phyloP scores from a whole-genome alignment of 2,888 invertebrate genomes.

The Drosophila atroscutellata region DNA sequence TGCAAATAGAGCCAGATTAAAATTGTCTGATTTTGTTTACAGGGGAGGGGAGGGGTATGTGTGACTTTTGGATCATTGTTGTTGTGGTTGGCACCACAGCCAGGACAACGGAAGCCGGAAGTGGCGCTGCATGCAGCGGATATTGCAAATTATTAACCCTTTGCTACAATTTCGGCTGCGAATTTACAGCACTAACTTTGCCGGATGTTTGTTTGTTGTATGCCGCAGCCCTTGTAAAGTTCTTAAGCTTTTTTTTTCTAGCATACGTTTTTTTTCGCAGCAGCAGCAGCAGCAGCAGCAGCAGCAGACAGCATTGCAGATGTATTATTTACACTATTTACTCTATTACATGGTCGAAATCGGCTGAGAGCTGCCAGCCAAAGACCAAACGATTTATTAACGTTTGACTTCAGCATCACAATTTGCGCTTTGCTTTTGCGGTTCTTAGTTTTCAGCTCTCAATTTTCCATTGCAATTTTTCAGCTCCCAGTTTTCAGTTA shows the following conservation, averaged over 20 bases:
- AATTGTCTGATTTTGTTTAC: slow-evolving; percentile 41
- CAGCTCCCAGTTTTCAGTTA: slow-evolving; percentile 1
- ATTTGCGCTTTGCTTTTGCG: slow-evolving; percentile 53
- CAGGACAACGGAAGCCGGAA: slow-evolving; percentile 66
- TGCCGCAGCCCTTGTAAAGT: slow-evolving; percentile 27
- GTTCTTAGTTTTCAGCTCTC: slow-evolving; percentile 5
- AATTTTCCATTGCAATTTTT: neutral
- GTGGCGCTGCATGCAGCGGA: slow-evolving; percentile 74
- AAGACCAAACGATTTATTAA: slow-evolving; percentile 74
- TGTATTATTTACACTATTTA: slow-evolving; percentile 26
- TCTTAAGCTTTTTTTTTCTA: slow-evolving; percentile 17
- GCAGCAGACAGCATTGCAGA: slow-evolving; percentile 26
- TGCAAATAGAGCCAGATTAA: slow-evolving; percentile 28
- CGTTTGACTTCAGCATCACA: slow-evolving; percentile 63
- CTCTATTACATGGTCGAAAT: slow-evolving; percentile 29
- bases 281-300: slow-evolving; percentile 4
- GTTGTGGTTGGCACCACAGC: slow-evolving; percentile 35
- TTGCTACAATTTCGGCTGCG: slow-evolving; percentile 58
- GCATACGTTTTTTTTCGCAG: neutral
- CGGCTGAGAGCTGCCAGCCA: slow-evolving; percentile 19
- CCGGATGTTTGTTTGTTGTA: slow-evolving; percentile 26
- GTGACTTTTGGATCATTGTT: slow-evolving; percentile 36
- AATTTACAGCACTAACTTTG: slow-evolving; percentile 22
- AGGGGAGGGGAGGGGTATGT: slow-evolving; percentile 17
- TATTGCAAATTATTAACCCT: slow-evolving; percentile 82